These are phyloP conservation scores for Hassar affinis DNA, from an alignment of 2,113 vertebrate species.

Conservation along the genomic window DNA sequence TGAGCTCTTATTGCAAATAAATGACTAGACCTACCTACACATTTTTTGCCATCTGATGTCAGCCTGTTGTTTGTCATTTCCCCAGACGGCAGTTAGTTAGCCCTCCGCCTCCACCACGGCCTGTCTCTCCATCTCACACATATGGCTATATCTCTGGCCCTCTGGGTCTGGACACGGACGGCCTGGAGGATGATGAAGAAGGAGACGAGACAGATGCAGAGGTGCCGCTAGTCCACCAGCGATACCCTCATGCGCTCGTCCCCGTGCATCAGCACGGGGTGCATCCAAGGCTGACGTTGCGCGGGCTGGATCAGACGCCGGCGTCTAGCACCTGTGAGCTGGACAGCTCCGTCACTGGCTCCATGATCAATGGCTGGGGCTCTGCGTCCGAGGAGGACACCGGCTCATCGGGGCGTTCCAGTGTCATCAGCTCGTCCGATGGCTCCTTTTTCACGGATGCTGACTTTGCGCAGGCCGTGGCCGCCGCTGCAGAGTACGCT, in stretches of 20 bases:
- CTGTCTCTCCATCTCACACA: constrained; percentile 90
- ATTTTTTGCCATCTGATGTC: not conserved
- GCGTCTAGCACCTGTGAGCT: constrained; percentile 95
- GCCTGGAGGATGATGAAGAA: constrained; percentile 75
- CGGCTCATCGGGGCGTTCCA: constrained; percentile 93
- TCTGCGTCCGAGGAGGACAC: constrained; percentile 97
- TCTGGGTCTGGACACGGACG: constrained; percentile 91
- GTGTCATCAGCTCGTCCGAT: constrained; percentile 90
- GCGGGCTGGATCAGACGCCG: constrained; percentile 93
- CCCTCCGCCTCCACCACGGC: constrained; percentile 87
- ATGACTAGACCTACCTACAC: too few species aligned
- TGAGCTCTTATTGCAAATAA: constrained; percentile 52
- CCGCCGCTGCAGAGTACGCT: constrained; percentile 91
- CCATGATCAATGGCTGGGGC: constrained; percentile 99
- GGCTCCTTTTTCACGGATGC: constrained; percentile 99
- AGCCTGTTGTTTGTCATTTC: not conserved
- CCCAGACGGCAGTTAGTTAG: constrained; percentile 86
- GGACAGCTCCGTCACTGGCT: constrained; percentile 97
- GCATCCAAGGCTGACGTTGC: constrained; percentile 82
- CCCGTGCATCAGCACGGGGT: constrained; percentile 66
- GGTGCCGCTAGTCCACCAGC: constrained; percentile 86
- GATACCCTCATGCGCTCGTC: constrained; percentile 72
- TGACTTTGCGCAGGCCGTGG: constrained; percentile 96
- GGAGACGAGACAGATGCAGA: constrained; percentile 86
- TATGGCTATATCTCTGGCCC: constrained; percentile 96